Percentiles rank a stretch among this genome's conserved stretches.
Conservation (phyloP, 2,888 invertebrate species). For the Salticus scenicus region DNA sequence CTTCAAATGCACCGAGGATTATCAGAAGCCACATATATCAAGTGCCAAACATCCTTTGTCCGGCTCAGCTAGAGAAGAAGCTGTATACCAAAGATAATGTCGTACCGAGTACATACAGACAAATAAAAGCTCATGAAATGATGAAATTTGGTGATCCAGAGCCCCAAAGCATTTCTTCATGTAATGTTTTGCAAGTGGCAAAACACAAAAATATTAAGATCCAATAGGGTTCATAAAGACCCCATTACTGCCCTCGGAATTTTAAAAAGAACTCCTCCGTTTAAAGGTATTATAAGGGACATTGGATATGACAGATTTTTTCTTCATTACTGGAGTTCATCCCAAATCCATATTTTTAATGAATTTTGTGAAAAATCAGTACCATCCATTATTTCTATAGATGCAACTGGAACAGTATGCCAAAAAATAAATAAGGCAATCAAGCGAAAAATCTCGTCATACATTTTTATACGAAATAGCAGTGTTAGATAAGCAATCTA, state of each 20-base stretch:
- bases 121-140: neutral
- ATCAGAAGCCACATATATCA: neutral
- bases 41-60: neutral
- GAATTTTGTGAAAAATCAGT: neutral
- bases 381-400: neutral
- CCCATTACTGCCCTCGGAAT: neutral
- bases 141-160: neutral
- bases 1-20: neutral
- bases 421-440: neutral
- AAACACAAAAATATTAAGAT: neutral
- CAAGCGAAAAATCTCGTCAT: neutral
- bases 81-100: neutral
- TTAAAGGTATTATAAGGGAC: neutral
- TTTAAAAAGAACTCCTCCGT: neutral
- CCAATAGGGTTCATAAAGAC: neutral
- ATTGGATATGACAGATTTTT: neutral
- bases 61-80: neutral
- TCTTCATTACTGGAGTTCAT: neutral
- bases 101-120: neutral
- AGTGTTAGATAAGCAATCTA: neutral
- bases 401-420: neutral
- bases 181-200: neutral
- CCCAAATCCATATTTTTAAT: neutral
- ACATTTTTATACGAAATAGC: conserved; percentile 9
- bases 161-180: neutral